These are phyloP conservation scores for Pelochelys cantorii DNA, from an alignment of 2,797 vertebrate genomes.

Conservation along the genomic window DNA sequence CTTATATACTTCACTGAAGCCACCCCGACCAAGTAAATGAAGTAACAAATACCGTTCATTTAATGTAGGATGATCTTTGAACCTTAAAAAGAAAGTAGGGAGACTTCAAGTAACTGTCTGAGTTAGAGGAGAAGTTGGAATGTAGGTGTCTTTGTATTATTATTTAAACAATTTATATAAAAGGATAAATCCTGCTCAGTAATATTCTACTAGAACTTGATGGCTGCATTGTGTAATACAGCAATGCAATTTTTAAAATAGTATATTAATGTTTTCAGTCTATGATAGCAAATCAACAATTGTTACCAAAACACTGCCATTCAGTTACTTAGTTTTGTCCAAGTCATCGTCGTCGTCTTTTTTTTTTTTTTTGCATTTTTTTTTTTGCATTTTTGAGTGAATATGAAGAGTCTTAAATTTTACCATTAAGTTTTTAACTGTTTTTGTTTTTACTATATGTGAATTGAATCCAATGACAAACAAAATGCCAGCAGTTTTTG, in stretches of 20 bases:
- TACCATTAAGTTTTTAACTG: not conserved
- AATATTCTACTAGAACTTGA: not conserved
- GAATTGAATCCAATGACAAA: not conserved
- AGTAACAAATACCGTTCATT: conserved; percentile 97
- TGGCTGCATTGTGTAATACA: not conserved
- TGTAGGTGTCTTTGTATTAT: not conserved
- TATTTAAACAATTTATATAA: not conserved
- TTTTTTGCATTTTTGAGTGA: not conserved
- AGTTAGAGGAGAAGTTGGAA: not conserved
- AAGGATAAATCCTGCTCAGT: not conserved
- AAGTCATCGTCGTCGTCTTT: not conserved
- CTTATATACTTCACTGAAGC: conserved; percentile 99
- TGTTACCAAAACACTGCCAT: not conserved
- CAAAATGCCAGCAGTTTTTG: not conserved
- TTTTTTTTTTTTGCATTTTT: not conserved
- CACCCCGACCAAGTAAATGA: conserved; percentile 96
- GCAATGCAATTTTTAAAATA: not conserved
- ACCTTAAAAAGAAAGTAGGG: conserved; percentile 81
- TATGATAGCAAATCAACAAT: not conserved
- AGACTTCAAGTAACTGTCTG: not conserved
- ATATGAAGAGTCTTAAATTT: not conserved
- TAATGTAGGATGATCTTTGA: conserved; percentile 98
- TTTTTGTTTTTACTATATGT: not conserved
- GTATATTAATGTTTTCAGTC: not conserved
- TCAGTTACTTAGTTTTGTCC: not conserved